A percentile compares a stretch with the other conserved stretches of the same genome.
These are phyloP conservation scores for human (Homo sapiens) DNA, from an alignment of 2,113 vertebrate genomes.

Conservation along the genomic window DNA sequence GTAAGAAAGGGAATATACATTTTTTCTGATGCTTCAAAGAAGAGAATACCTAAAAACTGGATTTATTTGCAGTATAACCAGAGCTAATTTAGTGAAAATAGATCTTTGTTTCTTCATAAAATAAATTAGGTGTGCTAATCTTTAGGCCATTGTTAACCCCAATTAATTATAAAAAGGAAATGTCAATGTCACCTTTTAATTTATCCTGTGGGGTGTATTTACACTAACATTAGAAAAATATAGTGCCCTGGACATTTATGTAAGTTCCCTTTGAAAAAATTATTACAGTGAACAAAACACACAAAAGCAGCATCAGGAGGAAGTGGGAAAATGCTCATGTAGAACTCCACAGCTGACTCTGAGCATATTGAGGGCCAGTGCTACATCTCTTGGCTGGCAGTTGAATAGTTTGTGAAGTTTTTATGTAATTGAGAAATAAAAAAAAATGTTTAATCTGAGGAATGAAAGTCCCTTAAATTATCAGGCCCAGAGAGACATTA, in stretches of 20 bases:
- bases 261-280: neutral
- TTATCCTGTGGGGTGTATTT: neutral
- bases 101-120: neutral
- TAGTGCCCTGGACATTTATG: neutral
- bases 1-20: neutral
- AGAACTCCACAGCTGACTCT: neutral
- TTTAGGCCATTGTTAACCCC: neutral
- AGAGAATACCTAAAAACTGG: neutral
- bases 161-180: neutral
- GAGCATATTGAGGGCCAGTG: neutral
- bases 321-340: neutral
- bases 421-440: neutral
- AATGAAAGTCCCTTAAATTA: neutral
- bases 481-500: neutral
- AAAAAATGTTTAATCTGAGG: neutral
- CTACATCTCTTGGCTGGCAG: neutral
- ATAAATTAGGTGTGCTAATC: neutral
- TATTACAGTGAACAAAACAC: neutral
- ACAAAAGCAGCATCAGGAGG: neutral
- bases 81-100: neutral
- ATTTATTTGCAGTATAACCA: neutral
- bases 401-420: neutral
- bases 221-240: neutral
- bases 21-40: neutral
- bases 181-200: neutral